These are phyloP conservation scores for Melopsittacus undulatus DNA, from an alignment of 2,797 vertebrate species.

Conservation along the genomic window DNA sequence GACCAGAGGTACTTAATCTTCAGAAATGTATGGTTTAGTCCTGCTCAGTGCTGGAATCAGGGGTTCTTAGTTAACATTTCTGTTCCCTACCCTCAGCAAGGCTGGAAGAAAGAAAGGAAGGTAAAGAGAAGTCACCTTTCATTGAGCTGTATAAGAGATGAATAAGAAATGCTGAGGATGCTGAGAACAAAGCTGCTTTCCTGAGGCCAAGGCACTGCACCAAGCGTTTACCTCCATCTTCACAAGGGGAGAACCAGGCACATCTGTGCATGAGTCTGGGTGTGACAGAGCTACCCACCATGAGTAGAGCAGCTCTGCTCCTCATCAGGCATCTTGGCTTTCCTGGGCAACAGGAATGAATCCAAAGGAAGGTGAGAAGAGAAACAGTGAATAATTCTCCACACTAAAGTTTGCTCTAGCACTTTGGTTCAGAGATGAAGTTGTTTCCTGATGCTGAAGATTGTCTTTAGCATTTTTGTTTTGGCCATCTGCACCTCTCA, in stretches of 20 bases:
- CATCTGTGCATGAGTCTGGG: accelerated
- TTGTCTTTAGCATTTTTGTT: neutral
- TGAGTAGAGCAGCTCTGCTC: neutral
- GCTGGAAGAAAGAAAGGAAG: neutral
- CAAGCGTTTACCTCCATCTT: neutral
- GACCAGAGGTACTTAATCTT: neutral
- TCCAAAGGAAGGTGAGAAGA: neutral
- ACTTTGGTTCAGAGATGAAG: neutral
- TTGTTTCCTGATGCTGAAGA: neutral
- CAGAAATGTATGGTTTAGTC: neutral
- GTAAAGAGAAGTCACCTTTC: neutral
- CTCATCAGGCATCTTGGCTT: neutral
- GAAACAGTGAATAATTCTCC: neutral
- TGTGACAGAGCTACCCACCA: neutral
- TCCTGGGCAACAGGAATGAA: neutral
- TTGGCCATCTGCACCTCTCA: neutral
- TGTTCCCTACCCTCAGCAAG: neutral
- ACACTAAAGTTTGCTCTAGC: neutral
- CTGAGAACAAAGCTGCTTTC: neutral
- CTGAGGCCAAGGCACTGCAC: neutral
- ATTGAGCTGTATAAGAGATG: too few species aligned
- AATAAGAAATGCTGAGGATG: neutral
- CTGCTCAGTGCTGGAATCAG: neutral
- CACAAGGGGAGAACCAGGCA: neutral
- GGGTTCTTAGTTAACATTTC: neutral